Evolutionary conservation across 1,140 invertebrate species (phyloP).

Genomic region (Caenorhabditis inopinata): DNA sequence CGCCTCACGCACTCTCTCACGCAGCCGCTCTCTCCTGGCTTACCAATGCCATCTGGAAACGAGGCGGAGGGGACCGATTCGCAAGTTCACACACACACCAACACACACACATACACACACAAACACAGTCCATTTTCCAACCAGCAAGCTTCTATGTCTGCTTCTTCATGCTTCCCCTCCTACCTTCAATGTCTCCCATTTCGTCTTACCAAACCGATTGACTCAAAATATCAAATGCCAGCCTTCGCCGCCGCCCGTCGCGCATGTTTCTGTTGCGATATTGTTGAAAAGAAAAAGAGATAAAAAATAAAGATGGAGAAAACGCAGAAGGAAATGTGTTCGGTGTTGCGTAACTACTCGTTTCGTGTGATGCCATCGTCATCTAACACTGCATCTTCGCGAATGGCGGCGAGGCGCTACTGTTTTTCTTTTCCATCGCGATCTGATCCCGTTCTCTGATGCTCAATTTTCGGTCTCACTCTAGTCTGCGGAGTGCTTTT

Average conservation of each 20-base stretch:
- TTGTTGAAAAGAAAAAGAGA: neutral
- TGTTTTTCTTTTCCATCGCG: too few species aligned
- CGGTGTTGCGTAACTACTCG: neutral
- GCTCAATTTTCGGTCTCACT: too few species aligned
- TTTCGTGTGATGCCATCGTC: neutral
- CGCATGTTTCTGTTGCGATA: slow-evolving; percentile 29
- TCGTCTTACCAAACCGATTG: slow-evolving; percentile 8
- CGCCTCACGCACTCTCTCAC: neutral
- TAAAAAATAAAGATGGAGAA: too few species aligned
- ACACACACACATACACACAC: slow-evolving; percentile 21
- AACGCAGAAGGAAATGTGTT: too few species aligned
- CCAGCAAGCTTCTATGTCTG: slow-evolving; percentile 20
- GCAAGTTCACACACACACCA: slow-evolving; percentile 27
- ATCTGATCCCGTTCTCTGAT: too few species aligned
- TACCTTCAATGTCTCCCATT: neutral
- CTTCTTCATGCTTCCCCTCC: neutral
- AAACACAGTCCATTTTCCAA: slow-evolving; percentile 21
- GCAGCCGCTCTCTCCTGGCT: neutral
- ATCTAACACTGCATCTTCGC: neutral
- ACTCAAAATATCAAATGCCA: slow-evolving; percentile 13
- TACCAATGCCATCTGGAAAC: slow-evolving; percentile 29
- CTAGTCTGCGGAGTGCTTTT: too few species aligned
- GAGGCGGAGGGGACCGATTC: slow-evolving; percentile 10
- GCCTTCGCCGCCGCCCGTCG: neutral
- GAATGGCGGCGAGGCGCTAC: too few species aligned